Evolutionary conservation across 2,113 vertebrate species (phyloP).

Genomic region (Burhinus oedicnemus): DNA sequence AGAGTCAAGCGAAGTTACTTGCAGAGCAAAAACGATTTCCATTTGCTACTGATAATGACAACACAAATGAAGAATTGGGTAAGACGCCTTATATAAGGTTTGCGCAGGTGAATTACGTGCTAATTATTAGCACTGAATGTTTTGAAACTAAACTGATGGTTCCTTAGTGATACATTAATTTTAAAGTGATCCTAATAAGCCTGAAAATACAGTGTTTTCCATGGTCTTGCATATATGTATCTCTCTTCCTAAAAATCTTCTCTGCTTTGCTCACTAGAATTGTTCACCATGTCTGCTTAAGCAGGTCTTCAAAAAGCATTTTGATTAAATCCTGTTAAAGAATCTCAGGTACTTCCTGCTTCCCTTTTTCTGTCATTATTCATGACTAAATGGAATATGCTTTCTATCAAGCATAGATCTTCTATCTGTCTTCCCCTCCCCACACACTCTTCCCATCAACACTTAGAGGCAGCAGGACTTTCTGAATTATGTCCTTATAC

Average conservation of each 20-base stretch:
- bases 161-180: not conserved
- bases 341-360: not conserved
- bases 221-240: not conserved
- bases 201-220: not conserved
- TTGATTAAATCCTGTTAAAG: not conserved
- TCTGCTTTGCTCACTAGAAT: not conserved
- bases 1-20: conserved; percentile 94
- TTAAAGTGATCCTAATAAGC: not conserved
- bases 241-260: not conserved
- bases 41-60: conserved; percentile 89
- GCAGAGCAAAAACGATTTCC: conserved; percentile 94
- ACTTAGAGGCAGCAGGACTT: not conserved
- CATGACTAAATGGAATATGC: not conserved
- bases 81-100: conserved; percentile 46
- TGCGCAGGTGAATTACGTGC: not conserved
- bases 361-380: not conserved
- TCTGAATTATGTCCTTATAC: not conserved
- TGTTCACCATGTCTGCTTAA: not conserved
- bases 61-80: conserved; percentile 95
- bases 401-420: not conserved
- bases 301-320: not conserved
- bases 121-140: not conserved
- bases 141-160: not conserved
- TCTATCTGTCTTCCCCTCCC: not conserved
- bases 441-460: not conserved